These are phyloP conservation scores for Amphipoea lucens DNA, from an alignment of 2,888 invertebrate species.

Conservation along the genomic window DNA sequence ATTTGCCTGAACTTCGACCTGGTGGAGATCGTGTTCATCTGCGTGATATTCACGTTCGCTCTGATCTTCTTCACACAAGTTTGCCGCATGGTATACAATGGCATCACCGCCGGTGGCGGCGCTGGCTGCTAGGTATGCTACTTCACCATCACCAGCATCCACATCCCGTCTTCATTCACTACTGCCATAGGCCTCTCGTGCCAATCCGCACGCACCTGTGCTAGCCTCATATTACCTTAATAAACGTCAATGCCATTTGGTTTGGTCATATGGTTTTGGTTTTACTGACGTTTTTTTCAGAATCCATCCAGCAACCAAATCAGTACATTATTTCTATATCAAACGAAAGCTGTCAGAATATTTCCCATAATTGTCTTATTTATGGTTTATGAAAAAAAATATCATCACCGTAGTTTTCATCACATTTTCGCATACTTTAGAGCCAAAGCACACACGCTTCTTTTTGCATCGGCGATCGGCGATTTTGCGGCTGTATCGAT, in stretches of 20 bases:
- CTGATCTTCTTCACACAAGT: slow-evolving; percentile 78
- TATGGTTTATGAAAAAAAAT: background rate
- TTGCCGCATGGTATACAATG: slow-evolving; percentile 61
- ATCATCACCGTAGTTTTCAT: background rate
- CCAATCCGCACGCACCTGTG: background rate
- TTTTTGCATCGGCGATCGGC: no score
- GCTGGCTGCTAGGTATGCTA: slow-evolving; percentile 34
- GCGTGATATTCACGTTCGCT: slow-evolving; percentile 79
- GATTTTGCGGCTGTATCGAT: no score
- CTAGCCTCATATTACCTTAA: background rate
- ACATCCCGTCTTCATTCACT: background rate
- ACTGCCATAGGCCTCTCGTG: background rate
- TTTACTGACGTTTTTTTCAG: background rate
- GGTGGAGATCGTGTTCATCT: slow-evolving; percentile 79
- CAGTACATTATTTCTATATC: background rate
- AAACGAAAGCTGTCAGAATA: background rate
- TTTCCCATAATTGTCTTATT: background rate
- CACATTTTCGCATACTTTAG: background rate
- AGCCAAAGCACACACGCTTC: no score
- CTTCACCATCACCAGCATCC: background rate
- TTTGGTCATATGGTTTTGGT: background rate
- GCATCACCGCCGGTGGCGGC: background rate
- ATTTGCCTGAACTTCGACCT: slow-evolving; percentile 74
- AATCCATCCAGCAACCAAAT: no score
- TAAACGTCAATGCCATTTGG: background rate